Percentiles rank a stretch among this genome's conserved stretches.
Conservation (phyloP, 2,888 invertebrate species). For the Ormia ochracea region DNA sequence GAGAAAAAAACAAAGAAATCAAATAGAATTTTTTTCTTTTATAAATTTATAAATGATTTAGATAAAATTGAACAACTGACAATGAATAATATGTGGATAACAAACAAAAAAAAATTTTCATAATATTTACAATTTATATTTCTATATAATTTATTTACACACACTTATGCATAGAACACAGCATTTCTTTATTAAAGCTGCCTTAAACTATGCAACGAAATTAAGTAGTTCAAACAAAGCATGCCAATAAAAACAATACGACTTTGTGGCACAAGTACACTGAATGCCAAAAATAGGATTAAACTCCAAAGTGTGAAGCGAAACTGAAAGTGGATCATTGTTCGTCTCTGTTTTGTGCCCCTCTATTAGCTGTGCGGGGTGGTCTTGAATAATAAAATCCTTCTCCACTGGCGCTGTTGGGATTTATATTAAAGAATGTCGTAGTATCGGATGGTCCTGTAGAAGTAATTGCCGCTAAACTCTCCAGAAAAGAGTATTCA, state of each 20-base stretch:
- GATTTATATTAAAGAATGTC: constrained; percentile 39
- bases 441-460: constrained; percentile 19
- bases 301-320: not conserved
- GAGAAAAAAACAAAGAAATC: too few relatives aligned
- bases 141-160: constrained; percentile 29
- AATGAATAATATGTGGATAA: too few relatives aligned
- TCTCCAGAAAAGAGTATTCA: constrained; percentile 71
- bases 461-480: constrained; percentile 63
- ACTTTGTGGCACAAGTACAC: not conserved
- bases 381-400: constrained; percentile 65
- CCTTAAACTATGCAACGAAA: constrained; percentile 26
- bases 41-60: too few relatives aligned
- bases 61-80: too few relatives aligned
- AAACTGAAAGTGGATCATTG: not conserved
- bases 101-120: too few relatives aligned
- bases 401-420: constrained; percentile 41
- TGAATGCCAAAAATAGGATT: constrained; percentile 6
- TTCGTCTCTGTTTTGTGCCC: not conserved
- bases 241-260: too few relatives aligned
- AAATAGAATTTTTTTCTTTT: too few relatives aligned
- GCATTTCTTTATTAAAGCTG: not conserved
- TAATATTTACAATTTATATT: not conserved
- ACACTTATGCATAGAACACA: constrained; percentile 40
- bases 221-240: not conserved
- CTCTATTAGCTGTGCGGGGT: constrained; percentile 31